phyloP scores from a whole-genome alignment of 2,888 invertebrate species.

The Arctia plantaginis region DNA sequence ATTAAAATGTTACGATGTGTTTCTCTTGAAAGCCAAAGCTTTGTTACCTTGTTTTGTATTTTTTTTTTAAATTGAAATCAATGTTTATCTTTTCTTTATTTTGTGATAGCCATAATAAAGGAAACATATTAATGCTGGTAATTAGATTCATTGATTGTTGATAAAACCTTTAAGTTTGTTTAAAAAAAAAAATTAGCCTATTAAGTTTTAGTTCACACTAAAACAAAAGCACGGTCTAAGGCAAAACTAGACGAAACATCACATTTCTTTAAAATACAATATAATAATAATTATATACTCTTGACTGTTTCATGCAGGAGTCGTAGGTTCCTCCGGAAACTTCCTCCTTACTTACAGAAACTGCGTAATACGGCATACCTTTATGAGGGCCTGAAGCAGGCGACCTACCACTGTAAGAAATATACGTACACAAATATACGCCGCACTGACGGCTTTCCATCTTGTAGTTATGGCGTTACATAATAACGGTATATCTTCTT shows the following conservation, averaged over 20 bases:
- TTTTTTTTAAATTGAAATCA: too few species aligned
- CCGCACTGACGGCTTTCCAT: not conserved
- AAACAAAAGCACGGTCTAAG: too few species aligned
- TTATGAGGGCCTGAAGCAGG: too few species aligned
- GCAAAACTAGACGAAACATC: too few species aligned
- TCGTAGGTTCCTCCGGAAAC: not conserved
- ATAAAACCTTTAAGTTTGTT: too few species aligned
- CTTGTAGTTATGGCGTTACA: not conserved
- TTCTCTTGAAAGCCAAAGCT: constrained; percentile 23
- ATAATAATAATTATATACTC: not conserved
- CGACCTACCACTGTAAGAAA: too few species aligned
- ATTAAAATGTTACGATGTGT: constrained; percentile 18
- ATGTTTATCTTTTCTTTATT: not conserved
- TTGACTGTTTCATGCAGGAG: not conserved
- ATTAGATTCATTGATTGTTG: too few species aligned
- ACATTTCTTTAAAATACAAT: not conserved
- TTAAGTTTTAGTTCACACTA: too few species aligned
- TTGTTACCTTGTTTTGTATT: constrained; percentile 32
- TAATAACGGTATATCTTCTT: not conserved
- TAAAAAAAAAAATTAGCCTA: too few species aligned
- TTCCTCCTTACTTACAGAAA: not conserved
- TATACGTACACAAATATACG: not conserved
- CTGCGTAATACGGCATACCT: not conserved
- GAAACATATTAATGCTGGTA: too few species aligned
- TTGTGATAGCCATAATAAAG: too few species aligned